Evolutionary conservation across 2,888 invertebrate species (phyloP).

Genomic region (Pseudoips prasinana): DNA sequence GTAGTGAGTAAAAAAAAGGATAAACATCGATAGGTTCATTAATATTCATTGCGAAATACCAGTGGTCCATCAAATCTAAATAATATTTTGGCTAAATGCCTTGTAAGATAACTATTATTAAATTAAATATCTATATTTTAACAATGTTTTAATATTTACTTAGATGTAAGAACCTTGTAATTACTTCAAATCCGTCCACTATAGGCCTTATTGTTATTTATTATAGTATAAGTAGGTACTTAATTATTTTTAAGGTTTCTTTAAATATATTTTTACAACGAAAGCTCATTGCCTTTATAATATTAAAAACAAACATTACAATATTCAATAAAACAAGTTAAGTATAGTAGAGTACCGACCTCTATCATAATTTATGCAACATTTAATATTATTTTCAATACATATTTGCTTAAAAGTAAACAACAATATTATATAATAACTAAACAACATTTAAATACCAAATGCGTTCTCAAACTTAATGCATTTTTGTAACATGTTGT

Average conservation of each 20-base stretch:
- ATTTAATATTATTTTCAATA: conserved; percentile 11
- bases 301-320: conserved; percentile 11
- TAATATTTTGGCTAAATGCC: conserved; percentile 10
- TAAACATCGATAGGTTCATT: too few relatives aligned
- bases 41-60: too few relatives aligned
- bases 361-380: conserved; percentile 18
- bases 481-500: too few relatives aligned
- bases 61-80: too few relatives aligned
- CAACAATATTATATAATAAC: neutral
- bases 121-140: conserved; percentile 24
- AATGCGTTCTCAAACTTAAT: too few relatives aligned
- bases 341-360: too few relatives aligned
- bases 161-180: conserved; percentile 29
- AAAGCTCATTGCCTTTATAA: conserved; percentile 25
- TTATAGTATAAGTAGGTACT: conserved; percentile 49
- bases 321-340: neutral
- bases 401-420: conserved; percentile 1
- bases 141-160: conserved; percentile 23
- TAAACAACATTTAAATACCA: too few relatives aligned
- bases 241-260: conserved; percentile 26
- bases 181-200: conserved; percentile 66
- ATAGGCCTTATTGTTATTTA: conserved; percentile 74
- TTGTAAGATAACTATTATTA: conserved; percentile 37
- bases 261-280: conserved; percentile 2
- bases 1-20: too few relatives aligned